These are phyloP conservation scores for Sphaerolaimus hirsutus DNA, from an alignment of 2,888 invertebrate genomes.

Conservation along the genomic window DNA sequence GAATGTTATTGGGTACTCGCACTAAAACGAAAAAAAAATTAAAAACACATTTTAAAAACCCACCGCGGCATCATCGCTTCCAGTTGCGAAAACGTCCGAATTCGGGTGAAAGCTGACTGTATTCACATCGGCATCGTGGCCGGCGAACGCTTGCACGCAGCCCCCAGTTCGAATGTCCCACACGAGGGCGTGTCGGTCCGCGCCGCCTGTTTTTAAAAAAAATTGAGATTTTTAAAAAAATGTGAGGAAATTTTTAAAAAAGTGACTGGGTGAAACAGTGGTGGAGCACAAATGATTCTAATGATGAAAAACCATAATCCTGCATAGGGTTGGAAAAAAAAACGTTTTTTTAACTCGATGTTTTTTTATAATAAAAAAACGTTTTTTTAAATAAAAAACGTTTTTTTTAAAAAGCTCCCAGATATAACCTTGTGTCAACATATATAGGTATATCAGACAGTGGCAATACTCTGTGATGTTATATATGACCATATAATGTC, in stretches of 20 bases:
- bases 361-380: no score
- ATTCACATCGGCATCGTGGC: constrained; percentile 92
- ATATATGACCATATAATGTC: no score
- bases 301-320: background rate
- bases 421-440: no score
- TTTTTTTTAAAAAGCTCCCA: no score
- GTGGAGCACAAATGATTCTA: background rate
- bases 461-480: no score
- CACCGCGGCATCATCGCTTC: constrained; percentile 86
- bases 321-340: no score
- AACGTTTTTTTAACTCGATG: no score
- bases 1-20: no score
- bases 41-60: constrained; percentile 16
- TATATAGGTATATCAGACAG: no score
- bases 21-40: no score
- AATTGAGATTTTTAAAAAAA: constrained; percentile 16
- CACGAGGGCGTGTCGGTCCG: constrained; percentile 83
- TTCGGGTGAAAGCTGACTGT: constrained; percentile 93
- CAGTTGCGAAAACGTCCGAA: constrained; percentile 91
- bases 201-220: constrained; percentile 35
- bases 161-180: constrained; percentile 98
- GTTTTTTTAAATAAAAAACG: no score
- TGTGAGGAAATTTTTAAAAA: background rate
- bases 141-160: constrained; percentile 92
- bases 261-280: background rate